Evolutionary conservation across 2,888 invertebrate genomes (phyloP).

Genomic region (Eudasyphora cyanicolor): DNA sequence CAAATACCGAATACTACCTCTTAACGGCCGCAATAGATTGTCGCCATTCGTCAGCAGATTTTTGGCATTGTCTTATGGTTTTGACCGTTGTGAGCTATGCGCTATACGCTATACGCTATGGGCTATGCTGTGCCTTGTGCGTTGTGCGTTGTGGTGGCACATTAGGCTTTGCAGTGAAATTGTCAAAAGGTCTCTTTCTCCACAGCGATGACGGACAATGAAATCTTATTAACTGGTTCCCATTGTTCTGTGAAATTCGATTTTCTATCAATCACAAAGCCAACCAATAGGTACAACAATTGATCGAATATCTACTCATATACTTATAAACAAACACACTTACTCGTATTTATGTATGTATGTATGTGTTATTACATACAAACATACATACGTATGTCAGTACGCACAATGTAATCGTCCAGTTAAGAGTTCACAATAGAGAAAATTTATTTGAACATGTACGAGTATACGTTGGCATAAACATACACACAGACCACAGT

Average conservation of each 20-base stretch:
- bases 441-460: background rate
- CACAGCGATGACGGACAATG: slow-evolving; percentile 27
- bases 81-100: slow-evolving; percentile 14
- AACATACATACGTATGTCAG: background rate
- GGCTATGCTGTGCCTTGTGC: too few relatives aligned
- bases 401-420: slow-evolving; percentile 2
- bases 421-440: background rate
- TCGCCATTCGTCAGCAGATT: slow-evolving; percentile 49
- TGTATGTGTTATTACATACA: too few relatives aligned
- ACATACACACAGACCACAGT: too few relatives aligned
- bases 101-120: too few relatives aligned
- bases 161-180: slow-evolving; percentile 35
- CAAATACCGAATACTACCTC: slow-evolving; percentile 28
- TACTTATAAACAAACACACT: too few relatives aligned
- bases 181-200: slow-evolving; percentile 29
- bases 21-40: slow-evolving; percentile 43
- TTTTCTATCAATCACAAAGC: slow-evolving; percentile 22
- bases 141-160: slow-evolving; percentile 7
- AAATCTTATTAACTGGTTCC: slow-evolving; percentile 51
- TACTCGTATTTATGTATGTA: background rate
- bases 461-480: background rate
- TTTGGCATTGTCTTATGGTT: background rate
- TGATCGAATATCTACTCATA: background rate
- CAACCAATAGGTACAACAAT: background rate
- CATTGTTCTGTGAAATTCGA: slow-evolving; percentile 38